Conservation (phyloP, 92 coral and sea anemone species). For the Epizoanthus ramosus region DNA sequence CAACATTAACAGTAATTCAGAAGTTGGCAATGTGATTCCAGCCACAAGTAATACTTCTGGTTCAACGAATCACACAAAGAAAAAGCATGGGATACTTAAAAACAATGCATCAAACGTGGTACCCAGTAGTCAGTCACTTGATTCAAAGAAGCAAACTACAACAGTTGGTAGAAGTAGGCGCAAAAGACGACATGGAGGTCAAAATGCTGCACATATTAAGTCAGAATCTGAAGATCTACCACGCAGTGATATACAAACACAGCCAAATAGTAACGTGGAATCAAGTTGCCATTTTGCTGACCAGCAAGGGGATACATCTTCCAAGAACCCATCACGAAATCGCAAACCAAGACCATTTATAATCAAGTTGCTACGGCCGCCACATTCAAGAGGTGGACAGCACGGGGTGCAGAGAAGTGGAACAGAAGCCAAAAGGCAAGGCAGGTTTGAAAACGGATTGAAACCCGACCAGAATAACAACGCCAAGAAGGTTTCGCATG, state of each 20-base stretch:
- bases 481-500: not conserved
- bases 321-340: not conserved
- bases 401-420: not conserved
- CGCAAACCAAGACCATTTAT: constrained; percentile 9
- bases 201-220: not conserved
- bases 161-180: not conserved
- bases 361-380: constrained; percentile 4
- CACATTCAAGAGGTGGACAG: too few relatives aligned
- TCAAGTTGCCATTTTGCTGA: not conserved
- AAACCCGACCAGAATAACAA: constrained; percentile 1
- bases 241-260: not conserved
- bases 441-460: not conserved
- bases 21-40: too few relatives aligned
- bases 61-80: constrained; percentile 1
- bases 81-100: constrained; percentile 12
- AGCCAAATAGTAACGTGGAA: not conserved
- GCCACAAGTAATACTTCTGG: not conserved
- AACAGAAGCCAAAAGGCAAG: not conserved
- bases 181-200: constrained; percentile 1
- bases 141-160: constrained; percentile 1
- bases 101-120: not conserved
- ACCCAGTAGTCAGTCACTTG: not conserved
- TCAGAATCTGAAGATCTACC: not conserved
- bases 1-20: not conserved
- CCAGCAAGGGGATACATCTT: not conserved